These are phyloP conservation scores for Daktulosphaira vitifoliae DNA, from an alignment of 1,140 invertebrate genomes.

Conservation along the genomic window DNA sequence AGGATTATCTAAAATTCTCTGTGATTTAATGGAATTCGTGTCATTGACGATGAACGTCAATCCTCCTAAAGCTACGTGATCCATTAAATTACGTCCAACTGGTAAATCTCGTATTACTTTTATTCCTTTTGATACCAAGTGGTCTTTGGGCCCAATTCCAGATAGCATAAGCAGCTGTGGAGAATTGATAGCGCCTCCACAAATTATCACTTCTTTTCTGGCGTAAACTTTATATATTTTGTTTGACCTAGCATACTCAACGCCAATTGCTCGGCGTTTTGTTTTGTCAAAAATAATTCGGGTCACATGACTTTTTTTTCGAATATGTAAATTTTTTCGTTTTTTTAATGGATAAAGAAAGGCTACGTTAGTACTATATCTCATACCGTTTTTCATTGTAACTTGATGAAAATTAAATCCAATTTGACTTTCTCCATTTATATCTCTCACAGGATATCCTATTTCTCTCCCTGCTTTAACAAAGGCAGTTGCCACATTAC, in stretches of 20 bases:
- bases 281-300: conserved; percentile 62
- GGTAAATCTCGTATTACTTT: conserved; percentile 56
- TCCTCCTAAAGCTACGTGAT: conserved; percentile 62
- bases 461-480: conserved; percentile 46
- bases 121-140: conserved; percentile 61
- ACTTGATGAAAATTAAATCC: conserved; percentile 50
- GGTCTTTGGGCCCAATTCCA: conserved; percentile 44
- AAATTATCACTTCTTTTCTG: conserved; percentile 63
- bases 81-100: conserved; percentile 65
- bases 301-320: conserved; percentile 55
- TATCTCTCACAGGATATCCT: conserved; percentile 48
- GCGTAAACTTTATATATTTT: conserved; percentile 51
- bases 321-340: conserved; percentile 56
- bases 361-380: conserved; percentile 63
- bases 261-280: conserved; percentile 55
- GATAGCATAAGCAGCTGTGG: conserved; percentile 70
- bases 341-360: conserved; percentile 58
- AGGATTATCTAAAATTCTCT: conserved; percentile 37
- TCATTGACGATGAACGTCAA: conserved; percentile 57
- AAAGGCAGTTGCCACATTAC: conserved; percentile 44
- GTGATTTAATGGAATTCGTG: conserved; percentile 40
- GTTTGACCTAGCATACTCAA: conserved; percentile 51
- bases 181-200: conserved; percentile 67
- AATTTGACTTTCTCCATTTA: conserved; percentile 47
- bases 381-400: conserved; percentile 58